Evolutionary conservation across 37 sponge, comb jelly and placozoan genomes (phyloP).

Genomic region (Axinella damicornis): DNA sequence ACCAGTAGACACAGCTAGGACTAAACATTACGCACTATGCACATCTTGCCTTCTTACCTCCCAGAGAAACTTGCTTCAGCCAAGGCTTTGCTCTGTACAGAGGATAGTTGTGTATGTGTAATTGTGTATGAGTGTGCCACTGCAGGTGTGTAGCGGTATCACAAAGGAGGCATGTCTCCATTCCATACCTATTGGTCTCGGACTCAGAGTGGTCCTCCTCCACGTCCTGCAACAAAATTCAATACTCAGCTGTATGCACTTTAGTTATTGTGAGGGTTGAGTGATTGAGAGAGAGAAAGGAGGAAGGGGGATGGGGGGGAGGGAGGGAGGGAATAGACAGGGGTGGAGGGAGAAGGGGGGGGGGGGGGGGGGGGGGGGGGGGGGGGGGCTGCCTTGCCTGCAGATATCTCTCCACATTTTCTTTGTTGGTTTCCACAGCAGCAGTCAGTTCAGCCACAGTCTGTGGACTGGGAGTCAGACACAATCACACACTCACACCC

Average conservation of each 20-base stretch:
- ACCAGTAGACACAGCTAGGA: too few relatives aligned
- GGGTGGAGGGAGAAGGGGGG: too few relatives aligned
- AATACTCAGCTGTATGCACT: too few relatives aligned
- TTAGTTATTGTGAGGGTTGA: too few relatives aligned
- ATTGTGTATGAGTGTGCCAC: too few relatives aligned
- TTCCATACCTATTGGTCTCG: background rate
- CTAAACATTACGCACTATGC: too few relatives aligned
- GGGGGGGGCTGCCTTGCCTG: background rate
- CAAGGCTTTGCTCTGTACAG: constrained; percentile 7
- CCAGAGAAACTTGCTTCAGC: background rate
- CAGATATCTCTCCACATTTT: background rate
- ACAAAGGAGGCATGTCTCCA: background rate
- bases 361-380: too few relatives aligned
- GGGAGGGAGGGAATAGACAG: too few relatives aligned
- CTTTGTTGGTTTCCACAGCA: background rate
- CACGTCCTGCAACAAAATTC: constrained; percentile 5
- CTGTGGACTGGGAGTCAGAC: too few relatives aligned
- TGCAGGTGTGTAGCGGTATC: background rate
- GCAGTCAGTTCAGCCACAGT: too few relatives aligned
- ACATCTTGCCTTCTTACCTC: constrained; percentile 7
- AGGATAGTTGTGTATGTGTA: background rate
- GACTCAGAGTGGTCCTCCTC: constrained; percentile 12
- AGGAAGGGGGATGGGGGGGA: too few relatives aligned
- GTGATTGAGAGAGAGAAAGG: too few relatives aligned
- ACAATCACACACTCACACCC: background rate